phyloP scores from a whole-genome alignment of 2,888 invertebrate species.

The Athalia circularis region DNA sequence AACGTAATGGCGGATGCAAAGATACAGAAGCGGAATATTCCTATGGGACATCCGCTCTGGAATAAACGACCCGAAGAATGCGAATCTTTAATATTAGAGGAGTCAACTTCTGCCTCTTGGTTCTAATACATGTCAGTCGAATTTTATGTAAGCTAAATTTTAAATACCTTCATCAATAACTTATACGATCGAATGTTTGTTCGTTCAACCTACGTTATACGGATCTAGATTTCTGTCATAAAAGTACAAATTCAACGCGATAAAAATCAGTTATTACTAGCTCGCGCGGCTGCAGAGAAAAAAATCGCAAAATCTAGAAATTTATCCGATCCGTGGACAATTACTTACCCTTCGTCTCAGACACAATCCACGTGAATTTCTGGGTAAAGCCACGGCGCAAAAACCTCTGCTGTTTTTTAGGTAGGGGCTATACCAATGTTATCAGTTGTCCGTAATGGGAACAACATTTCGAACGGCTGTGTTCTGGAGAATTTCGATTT shows the following conservation, averaged over 20 bases:
- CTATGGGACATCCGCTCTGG: conserved; percentile 28
- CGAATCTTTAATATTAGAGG: conserved; percentile 37
- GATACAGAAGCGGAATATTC: conserved; percentile 39
- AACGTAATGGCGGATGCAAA: conserved; percentile 35
- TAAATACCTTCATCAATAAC: too few species aligned
- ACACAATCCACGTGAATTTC: too few species aligned
- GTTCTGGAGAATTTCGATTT: conserved; percentile 20
- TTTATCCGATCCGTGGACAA: conserved; percentile 6
- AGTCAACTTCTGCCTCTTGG: conserved; percentile 24
- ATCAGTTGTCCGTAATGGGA: too few species aligned
- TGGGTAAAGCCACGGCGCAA: too few species aligned
- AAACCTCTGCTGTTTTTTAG: conserved; percentile 32
- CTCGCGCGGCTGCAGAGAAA: background rate
- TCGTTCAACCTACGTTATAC: too few species aligned
- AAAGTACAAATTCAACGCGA: too few species aligned
- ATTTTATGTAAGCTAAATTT: background rate
- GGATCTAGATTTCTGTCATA: too few species aligned
- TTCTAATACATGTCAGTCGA: conserved; percentile 10
- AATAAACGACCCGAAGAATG: conserved; percentile 35
- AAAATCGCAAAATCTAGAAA: conserved; percentile 12
- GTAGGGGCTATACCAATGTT: conserved; percentile 3
- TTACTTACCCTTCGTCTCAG: conserved; percentile 37
- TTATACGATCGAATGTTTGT: too few species aligned
- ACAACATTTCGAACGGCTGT: conserved; percentile 15
- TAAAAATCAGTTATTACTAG: too few species aligned